Percentiles rank a stretch among this genome's conserved stretches.
These are phyloP conservation scores for Mus spretus DNA, from an alignment of 2,797 vertebrate species.

Conservation along the genomic window DNA sequence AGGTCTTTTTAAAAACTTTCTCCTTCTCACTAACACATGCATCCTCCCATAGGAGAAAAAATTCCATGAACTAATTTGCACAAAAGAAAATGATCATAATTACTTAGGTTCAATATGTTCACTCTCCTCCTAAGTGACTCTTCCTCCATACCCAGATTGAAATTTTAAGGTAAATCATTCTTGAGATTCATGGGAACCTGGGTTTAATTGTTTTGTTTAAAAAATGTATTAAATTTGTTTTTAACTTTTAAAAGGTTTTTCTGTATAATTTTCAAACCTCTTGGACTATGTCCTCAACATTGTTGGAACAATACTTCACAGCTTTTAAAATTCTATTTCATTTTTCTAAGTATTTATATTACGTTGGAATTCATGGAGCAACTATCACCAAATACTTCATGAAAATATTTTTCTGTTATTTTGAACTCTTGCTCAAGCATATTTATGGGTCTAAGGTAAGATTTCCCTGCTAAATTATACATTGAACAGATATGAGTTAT, in stretches of 20 bases:
- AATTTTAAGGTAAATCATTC: not conserved
- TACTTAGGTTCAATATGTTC: accelerated
- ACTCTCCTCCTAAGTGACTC: not conserved
- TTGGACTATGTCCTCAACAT: not conserved
- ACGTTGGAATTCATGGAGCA: not conserved
- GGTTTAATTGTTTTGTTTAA: not conserved
- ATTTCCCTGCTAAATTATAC: not conserved
- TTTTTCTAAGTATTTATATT: not conserved
- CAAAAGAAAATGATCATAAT: accelerated
- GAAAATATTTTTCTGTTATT: not conserved
- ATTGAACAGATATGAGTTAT: not conserved
- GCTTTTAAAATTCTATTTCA: not conserved
- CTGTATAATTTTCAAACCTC: not conserved
- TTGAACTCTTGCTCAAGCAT: not conserved
- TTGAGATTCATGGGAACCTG: not conserved
- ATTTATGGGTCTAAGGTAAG: not conserved
- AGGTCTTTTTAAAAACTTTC: not conserved
- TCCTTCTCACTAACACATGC: not conserved
- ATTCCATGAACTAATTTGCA: not conserved
- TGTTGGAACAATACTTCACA: not conserved
- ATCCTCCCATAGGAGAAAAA: not conserved
- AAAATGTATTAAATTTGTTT: not conserved
- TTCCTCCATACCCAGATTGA: not conserved
- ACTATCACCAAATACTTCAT: not conserved
- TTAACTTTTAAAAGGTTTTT: not conserved